Conservation (phyloP, 2,797 vertebrate genomes). For the Threskiornis aethiopicus region DNA sequence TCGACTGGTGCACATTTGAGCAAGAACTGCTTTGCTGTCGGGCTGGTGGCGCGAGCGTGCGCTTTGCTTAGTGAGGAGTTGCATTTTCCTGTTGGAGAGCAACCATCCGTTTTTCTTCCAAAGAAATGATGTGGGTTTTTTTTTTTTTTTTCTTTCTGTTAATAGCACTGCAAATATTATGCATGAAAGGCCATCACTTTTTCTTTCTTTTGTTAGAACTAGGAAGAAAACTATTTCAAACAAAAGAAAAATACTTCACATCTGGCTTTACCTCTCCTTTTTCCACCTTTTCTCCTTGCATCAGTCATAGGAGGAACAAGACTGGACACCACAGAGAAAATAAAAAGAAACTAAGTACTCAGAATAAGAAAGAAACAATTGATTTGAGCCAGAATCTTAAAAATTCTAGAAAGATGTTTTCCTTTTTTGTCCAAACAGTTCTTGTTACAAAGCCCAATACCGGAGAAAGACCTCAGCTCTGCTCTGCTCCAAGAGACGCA, state of each 20-base stretch:
- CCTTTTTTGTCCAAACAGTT: neutral
- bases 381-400: neutral
- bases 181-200: neutral
- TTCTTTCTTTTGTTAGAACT: neutral
- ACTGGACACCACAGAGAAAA: neutral
- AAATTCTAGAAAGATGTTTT: neutral
- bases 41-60: neutral
- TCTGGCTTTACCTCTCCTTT: neutral
- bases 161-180: neutral
- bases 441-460: neutral
- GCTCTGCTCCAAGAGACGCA: neutral
- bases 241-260: rapidly evolving
- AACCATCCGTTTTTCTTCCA: neutral
- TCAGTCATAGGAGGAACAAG: neutral
- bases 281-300: neutral
- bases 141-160: neutral
- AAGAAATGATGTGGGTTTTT: neutral
- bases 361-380: neutral
- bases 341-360: neutral
- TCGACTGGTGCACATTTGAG: neutral
- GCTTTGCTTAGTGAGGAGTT: neutral
- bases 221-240: neutral
- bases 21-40: neutral
- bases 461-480: neutral
- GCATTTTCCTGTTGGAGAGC: neutral